Percentiles rank a stretch among this genome's conserved stretches.
Evolutionary conservation across 2,113 vertebrate genomes (phyloP).

Genomic region (Oriolus oriolus): DNA sequence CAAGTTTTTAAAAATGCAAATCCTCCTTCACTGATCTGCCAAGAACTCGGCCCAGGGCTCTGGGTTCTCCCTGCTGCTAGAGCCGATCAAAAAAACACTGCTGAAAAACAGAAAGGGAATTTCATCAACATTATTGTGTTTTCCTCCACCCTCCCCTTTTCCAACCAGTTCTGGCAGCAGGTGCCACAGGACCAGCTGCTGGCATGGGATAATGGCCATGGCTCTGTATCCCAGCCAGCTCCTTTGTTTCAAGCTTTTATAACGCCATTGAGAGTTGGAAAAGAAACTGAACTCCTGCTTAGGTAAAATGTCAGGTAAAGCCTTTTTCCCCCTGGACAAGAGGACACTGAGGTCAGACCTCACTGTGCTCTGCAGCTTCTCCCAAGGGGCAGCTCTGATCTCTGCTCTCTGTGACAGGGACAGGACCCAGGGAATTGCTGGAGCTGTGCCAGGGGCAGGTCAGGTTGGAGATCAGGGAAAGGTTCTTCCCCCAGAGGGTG

Average conservation of each 20-base stretch:
- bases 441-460: fast-evolving
- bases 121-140: not conserved
- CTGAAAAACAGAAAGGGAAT: conserved; percentile 40
- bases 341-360: not conserved
- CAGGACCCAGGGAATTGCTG: not conserved
- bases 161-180: not conserved
- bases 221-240: not conserved
- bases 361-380: not conserved
- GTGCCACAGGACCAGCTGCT: not conserved
- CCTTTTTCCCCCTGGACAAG: not conserved
- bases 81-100: conserved; percentile 7
- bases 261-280: not conserved
- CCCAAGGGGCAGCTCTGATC: not conserved
- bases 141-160: not conserved
- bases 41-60: conserved; percentile 16
- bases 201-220: not conserved
- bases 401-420: not conserved
- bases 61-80: conserved; percentile 36
- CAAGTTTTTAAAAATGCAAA: not conserved
- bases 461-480: fast-evolving
- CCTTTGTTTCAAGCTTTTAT: not conserved
- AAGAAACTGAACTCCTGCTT: not conserved
- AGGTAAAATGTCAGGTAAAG: not conserved
- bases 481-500: not conserved
- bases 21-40: conserved; percentile 43